A percentile compares a stretch with the other conserved stretches of the same genome.
These are phyloP conservation scores for Panzeria rudis DNA, from an alignment of 2,888 invertebrate genomes.

Conservation along the genomic window DNA sequence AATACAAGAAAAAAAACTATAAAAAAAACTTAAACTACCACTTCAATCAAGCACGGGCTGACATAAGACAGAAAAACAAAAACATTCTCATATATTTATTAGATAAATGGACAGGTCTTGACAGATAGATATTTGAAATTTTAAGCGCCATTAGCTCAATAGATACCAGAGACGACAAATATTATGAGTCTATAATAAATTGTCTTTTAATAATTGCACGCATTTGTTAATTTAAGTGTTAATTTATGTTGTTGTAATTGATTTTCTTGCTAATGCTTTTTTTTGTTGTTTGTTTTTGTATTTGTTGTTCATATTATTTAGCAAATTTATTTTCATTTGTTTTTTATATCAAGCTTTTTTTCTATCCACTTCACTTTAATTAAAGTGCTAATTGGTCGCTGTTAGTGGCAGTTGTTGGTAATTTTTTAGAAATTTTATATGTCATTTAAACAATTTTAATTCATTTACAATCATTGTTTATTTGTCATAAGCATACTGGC, in stretches of 20 bases:
- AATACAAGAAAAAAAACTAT: slow-evolving; percentile 13
- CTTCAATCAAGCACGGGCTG: slow-evolving; percentile 40
- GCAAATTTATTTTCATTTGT: slow-evolving; percentile 26
- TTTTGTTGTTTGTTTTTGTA: slow-evolving; percentile 20
- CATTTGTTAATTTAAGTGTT: slow-evolving; percentile 72
- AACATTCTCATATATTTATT: slow-evolving; percentile 52
- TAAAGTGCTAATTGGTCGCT: slow-evolving; percentile 69
- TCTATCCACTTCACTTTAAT: slow-evolving; percentile 64
- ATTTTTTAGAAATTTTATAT: slow-evolving; percentile 66
- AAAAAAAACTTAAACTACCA: slow-evolving; percentile 33
- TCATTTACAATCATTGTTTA: slow-evolving; percentile 69
- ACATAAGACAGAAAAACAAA: slow-evolving; percentile 2
- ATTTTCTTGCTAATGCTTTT: slow-evolving; percentile 63
- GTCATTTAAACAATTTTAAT: slow-evolving; percentile 66
- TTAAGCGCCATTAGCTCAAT: slow-evolving; percentile 67
- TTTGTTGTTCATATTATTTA: slow-evolving; percentile 38
- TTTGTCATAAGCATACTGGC: slow-evolving; percentile 50
- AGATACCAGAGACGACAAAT: slow-evolving; percentile 50
- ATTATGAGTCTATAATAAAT: slow-evolving; percentile 67
- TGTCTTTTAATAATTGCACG: slow-evolving; percentile 71
- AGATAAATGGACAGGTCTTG: slow-evolving; percentile 58
- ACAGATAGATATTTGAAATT: slow-evolving; percentile 66
- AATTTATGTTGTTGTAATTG: slow-evolving; percentile 72
- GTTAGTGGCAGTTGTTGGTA: slow-evolving; percentile 58
- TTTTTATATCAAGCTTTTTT: slow-evolving; percentile 28